Conservation (phyloP, 2,797 vertebrate genomes). For the Malacoctenus gilli region DNA sequence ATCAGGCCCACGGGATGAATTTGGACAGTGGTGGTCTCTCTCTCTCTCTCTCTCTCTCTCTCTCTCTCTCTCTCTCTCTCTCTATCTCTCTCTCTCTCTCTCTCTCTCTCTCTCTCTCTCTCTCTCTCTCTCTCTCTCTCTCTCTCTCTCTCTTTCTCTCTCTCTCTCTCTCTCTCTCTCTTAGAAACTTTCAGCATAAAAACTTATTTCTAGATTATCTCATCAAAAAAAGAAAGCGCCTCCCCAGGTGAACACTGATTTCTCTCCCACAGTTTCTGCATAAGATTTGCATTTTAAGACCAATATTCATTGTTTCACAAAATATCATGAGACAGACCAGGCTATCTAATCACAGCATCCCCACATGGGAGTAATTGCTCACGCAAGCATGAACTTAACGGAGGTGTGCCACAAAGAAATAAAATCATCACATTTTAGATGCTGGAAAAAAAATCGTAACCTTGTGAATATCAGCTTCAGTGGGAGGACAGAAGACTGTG, state of each 20-base stretch:
- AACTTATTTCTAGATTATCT: neutral
- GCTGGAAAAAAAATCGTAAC: constrained; percentile 24
- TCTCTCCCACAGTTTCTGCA: constrained; percentile 31
- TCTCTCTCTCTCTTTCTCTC: too few relatives aligned
- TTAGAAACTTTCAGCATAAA: neutral
- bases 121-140: too few relatives aligned
- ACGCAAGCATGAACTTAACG: constrained; percentile 33
- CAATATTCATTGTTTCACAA: constrained; percentile 12
- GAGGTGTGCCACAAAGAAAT: constrained; percentile 30
- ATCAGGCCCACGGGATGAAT: too few relatives aligned
- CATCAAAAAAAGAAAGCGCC: neutral
- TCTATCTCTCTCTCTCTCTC: too few relatives aligned
- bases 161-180: neutral
- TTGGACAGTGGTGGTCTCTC: too few relatives aligned
- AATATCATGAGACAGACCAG: constrained; percentile 37
- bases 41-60: too few relatives aligned
- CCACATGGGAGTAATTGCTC: constrained; percentile 47
- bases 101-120: too few relatives aligned
- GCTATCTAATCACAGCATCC: constrained; percentile 33
- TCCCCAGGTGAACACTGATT: constrained; percentile 2
- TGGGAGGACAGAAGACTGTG: constrained; percentile 38
- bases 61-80: too few relatives aligned
- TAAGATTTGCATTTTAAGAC: constrained; percentile 46
- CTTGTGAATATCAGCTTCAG: constrained; percentile 31
- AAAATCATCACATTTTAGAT: constrained; percentile 18